Evolutionary conservation across 2,113 vertebrate species (phyloP).

Genomic region (Cyanoderma ruficeps): DNA sequence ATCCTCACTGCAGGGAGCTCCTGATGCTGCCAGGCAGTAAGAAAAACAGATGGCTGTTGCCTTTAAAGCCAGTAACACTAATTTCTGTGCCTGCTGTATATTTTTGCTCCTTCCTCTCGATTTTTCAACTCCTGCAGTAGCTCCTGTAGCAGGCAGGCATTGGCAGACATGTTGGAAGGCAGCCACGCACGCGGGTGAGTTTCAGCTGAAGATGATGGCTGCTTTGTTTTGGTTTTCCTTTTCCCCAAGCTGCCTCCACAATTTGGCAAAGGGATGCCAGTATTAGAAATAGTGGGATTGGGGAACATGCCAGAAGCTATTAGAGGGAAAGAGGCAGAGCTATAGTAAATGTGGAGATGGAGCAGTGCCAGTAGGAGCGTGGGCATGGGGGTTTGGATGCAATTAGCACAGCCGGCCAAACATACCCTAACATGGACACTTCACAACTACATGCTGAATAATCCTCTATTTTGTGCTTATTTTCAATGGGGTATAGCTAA

Average conservation of each 20-base stretch:
- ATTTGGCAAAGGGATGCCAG: not conserved
- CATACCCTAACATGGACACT: not conserved
- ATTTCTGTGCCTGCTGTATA: conserved; percentile 19
- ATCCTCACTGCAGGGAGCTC: conserved; percentile 15
- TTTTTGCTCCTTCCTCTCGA: not conserved
- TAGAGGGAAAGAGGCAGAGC: not conserved
- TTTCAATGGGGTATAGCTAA: not conserved
- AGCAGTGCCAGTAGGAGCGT: not conserved
- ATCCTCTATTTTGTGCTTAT: not conserved
- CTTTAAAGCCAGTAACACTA: conserved; percentile 20
- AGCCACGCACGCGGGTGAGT: not conserved
- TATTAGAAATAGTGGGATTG: conserved; percentile 12
- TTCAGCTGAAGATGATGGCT: conserved; percentile 30
- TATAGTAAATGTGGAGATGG: not conserved
- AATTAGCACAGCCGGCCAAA: not conserved
- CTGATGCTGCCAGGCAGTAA: conserved; percentile 23
- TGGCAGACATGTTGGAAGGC: conserved; percentile 10
- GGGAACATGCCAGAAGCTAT: conserved; percentile 9
- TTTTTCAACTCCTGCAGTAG: not conserved
- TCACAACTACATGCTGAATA: not conserved
- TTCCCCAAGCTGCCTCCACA: not conserved
- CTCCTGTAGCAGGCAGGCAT: not conserved
- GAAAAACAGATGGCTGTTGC: conserved; percentile 57
- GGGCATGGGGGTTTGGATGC: not conserved
- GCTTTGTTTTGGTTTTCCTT: conserved; percentile 48